Evolutionary conservation across 2,113 vertebrate species (phyloP), one percentile per base, ranked within the genome.

Genomic region (Elephas maximus): DNA sequence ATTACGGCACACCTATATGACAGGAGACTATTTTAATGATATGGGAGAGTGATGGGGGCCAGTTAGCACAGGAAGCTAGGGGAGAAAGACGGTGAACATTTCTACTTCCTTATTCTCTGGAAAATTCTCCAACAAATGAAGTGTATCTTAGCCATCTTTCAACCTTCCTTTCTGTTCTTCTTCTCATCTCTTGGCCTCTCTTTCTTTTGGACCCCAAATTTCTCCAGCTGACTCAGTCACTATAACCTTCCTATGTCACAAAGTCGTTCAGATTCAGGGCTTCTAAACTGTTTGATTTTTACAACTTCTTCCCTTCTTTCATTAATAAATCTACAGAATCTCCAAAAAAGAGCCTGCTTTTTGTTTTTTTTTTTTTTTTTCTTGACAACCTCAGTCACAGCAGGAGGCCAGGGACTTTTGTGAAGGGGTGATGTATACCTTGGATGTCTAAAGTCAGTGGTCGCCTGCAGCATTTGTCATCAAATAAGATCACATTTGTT

Each of bases 271-370:
- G 41, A 89, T 10, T 87, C 23, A 6, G 89, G 17, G 48, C 41
- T 92, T 78, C 48, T 83, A 51, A 87, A 91, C 26, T 60, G 15
- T 94, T 86, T 88, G 63, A 74, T 60, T 73, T 94, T 80, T 85
- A 71, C 48, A 81, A 37, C 23, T 60, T 80, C 73, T 30, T 76
- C 53, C 21, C 15, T n/a, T 76, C 26, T 26, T 89, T 96, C 26
- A 9, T 20, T 51, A 77, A 41, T 65, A 87, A 74, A 90, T 65
- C 53, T 14, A 30, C 28, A 90, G 44, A 91, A 53, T 48, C 63
- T 95, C 81, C 82, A 60, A 37, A 80, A 93, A 88, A 53, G 21
- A 62, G 60, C 23, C 60, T 62, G 6, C 11, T 6, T 51, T 41
- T 92, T 26, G 37, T 9, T 24, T 60, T 69, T 6, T 10, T 24